Base-by-base conservation (phyloP, 2,888 invertebrate genomes). In the Epinotia nisella region DNA sequence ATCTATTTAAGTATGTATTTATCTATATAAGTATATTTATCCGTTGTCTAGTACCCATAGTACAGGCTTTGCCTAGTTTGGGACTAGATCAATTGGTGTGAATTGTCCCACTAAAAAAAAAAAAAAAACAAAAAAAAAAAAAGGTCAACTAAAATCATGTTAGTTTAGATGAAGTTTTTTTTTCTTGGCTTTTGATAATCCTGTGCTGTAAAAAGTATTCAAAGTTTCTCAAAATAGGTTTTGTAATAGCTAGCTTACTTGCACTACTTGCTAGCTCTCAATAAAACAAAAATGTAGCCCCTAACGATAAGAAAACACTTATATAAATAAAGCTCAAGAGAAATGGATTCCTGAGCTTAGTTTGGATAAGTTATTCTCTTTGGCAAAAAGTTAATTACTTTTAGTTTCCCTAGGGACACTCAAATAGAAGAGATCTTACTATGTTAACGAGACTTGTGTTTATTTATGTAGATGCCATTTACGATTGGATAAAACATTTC, bases 311-410 rank as follows among this genome's bases (percentile, higher is more conserved):
- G 15, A 45, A 45, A 4, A 15, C 45, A 45, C 15, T 29, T 5
- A 24, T 13, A 13, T 24, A 29, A 58, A 58, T 5, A 15, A 29
- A 58, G 29, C 15, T 24, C 56, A 1, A 56, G 29, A 15, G 29
- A 58, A 9, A 58, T n/a, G 1, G 58, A 58, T 29, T 58, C n/a
- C 2, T 15, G 11, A 58, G 29, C 15, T 49, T n/a, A 49, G 49
- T 5, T 58, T 58, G 2, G 21, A 29, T 58, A 29, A 58, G 58
- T 58, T 58, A 29, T 58, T 58, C 58, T 58, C 29, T 15, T 7
- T 29, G n/a, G 29, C 15, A 58, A 58, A 58, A 58, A 58, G 58
- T 29, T 58, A 58, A 58, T 58, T 29, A 58, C 29, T 29, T 58
- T 29, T 24, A 24, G 58, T 58, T 58, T n/a, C 29, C 15, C 58